These are phyloP conservation scores for Drosophila sp. DNA, from an alignment of 1,140 invertebrate species.

Conservation along the genomic window DNA sequence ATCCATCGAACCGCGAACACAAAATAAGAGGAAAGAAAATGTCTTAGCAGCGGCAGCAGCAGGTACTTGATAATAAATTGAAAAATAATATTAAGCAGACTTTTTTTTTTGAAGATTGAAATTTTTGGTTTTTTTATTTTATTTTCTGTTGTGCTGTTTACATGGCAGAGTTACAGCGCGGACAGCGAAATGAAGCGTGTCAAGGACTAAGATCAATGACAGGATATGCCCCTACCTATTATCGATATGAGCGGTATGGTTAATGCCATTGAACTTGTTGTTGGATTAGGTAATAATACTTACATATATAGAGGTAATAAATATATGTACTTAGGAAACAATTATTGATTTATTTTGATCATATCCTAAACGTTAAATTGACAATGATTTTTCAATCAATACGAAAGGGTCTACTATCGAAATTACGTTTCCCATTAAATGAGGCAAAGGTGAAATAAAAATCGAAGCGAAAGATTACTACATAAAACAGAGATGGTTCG, in stretches of 20 bases:
- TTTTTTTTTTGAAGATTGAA: conserved; percentile 33
- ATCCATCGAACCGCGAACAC: conserved; percentile 50
- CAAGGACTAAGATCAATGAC: conserved; percentile 18
- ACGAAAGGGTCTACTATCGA: neutral
- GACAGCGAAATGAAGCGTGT: conserved; percentile 16
- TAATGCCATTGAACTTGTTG: neutral
- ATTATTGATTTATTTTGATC: neutral
- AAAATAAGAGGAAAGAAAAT: conserved; percentile 14
- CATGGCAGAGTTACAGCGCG: conserved; percentile 2
- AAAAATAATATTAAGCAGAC: conserved; percentile 75
- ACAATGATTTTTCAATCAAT: neutral
- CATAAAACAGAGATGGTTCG: no score
- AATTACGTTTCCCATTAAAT: no score
- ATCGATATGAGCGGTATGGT: neutral
- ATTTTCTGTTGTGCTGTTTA: conserved; percentile 9
- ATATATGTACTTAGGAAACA: neutral
- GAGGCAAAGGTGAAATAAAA: no score
- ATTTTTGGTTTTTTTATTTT: neutral
- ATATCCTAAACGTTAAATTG: neutral
- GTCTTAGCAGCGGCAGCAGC: conserved; percentile 29
- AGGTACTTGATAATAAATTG: conserved; percentile 76
- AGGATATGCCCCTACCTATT: conserved; percentile 20
- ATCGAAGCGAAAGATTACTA: neutral
- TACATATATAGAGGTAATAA: neutral
- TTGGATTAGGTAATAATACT: conserved; percentile 3